Evolutionary conservation across 2,888 invertebrate genomes (phyloP).

Genomic region (Nephrotoma appendiculata): DNA sequence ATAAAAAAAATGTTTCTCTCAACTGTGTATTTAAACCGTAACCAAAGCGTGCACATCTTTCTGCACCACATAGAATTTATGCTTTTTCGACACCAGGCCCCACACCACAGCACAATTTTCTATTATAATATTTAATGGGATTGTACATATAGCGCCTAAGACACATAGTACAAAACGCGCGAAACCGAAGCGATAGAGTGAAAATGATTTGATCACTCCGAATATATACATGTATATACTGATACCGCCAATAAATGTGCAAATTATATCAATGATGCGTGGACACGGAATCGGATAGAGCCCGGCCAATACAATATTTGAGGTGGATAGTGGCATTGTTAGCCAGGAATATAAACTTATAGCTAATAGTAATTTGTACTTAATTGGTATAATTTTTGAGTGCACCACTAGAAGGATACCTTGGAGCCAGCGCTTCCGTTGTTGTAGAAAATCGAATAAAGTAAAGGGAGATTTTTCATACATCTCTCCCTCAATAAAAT

Average conservation of each 20-base stretch:
- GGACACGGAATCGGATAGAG: conserved; percentile 80
- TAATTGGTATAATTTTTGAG: conserved; percentile 65
- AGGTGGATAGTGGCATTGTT: conserved; percentile 82
- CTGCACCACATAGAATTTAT: conserved; percentile 93
- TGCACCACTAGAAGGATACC: conserved; percentile 81
- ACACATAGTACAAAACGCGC: conserved; percentile 65
- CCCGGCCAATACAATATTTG: conserved; percentile 72
- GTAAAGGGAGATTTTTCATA: conserved; percentile 97
- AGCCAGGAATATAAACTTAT: conserved; percentile 94
- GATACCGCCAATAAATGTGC: conserved; percentile 84
- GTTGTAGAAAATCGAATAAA: conserved; percentile 87
- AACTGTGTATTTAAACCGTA: conserved; percentile 34
- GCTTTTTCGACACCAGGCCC: conserved; percentile 88
- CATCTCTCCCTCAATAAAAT: conserved; percentile 97
- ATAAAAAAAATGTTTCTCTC: background rate
- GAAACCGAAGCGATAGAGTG: conserved; percentile 71
- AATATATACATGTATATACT: conserved; percentile 97
- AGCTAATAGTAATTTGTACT: conserved; percentile 65
- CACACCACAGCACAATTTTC: conserved; percentile 92
- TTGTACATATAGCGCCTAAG: conserved; percentile 73
- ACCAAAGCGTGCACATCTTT: conserved; percentile 67
- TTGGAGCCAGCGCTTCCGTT: conserved; percentile 91
- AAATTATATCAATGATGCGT: conserved; percentile 66
- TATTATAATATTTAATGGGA: conserved; percentile 86
- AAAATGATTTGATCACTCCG: conserved; percentile 93